Evolutionary conservation across 2,797 vertebrate species (phyloP).

Genomic region (Prionace glauca): DNA sequence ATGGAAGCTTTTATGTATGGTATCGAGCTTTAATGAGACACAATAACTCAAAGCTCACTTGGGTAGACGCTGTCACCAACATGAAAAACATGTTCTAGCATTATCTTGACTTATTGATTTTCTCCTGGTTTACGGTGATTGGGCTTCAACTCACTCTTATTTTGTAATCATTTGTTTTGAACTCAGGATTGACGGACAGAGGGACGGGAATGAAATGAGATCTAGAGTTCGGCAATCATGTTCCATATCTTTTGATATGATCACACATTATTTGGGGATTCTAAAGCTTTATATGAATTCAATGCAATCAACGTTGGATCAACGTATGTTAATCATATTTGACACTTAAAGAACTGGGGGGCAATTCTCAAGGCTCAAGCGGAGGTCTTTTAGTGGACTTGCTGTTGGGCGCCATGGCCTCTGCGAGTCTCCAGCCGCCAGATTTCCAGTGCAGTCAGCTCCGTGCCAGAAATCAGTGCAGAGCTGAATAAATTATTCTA

Average conservation of each 20-base stretch:
- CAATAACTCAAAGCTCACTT: not conserved
- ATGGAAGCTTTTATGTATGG: not conserved
- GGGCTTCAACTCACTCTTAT: not conserved
- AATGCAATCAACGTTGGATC: not conserved
- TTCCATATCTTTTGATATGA: not conserved
- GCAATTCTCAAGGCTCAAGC: too few relatives aligned
- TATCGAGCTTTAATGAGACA: not conserved
- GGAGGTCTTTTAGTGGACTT: too few relatives aligned
- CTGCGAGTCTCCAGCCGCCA: too few relatives aligned
- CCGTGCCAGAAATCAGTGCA: too few relatives aligned
- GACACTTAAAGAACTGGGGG: not conserved
- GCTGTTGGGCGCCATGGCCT: too few relatives aligned
- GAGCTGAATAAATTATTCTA: too few relatives aligned
- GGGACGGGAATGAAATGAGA: not conserved
- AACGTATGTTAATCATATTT: constrained; percentile 5
- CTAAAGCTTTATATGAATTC: not conserved
- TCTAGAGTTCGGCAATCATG: not conserved
- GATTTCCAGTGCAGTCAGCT: too few relatives aligned
- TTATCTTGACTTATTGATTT: not conserved
- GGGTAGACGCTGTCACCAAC: not conserved
- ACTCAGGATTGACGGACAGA: not conserved
- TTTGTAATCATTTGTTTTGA: not conserved
- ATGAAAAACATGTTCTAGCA: not conserved
- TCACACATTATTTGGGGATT: not conserved
- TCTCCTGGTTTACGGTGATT: not conserved